Conservation (phyloP, 2,797 vertebrate genomes). For the Astyanax mexicanus region DNA sequence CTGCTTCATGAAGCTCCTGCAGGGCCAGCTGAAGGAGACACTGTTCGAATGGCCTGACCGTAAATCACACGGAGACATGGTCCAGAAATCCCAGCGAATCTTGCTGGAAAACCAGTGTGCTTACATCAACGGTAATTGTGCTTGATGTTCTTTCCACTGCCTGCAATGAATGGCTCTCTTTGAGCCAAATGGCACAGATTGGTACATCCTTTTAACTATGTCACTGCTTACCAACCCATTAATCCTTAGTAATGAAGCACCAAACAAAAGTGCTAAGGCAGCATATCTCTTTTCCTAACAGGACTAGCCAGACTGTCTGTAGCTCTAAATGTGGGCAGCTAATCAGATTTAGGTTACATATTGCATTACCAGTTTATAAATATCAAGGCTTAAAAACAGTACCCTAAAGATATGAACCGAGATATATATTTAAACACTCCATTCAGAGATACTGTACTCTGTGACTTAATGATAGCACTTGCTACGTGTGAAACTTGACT, state of each 20-base stretch:
- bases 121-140: slow-evolving; percentile 92
- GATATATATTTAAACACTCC: background rate
- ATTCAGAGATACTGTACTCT: background rate
- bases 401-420: background rate
- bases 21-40: slow-evolving; percentile 96
- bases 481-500: background rate
- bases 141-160: background rate
- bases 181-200: slow-evolving; percentile 2
- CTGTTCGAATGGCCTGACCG: slow-evolving; percentile 90
- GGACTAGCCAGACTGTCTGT: too few species aligned
- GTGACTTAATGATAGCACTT: background rate
- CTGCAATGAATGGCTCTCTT: background rate
- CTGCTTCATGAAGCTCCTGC: slow-evolving; percentile 97
- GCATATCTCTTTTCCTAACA: background rate
- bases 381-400: background rate
- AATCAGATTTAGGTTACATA: background rate
- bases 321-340: background rate
- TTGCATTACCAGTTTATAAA: background rate
- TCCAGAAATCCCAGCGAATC: slow-evolving; percentile 88
- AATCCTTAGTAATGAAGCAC: background rate
- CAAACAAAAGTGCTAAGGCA: background rate
- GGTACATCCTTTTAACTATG: background rate
- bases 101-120: slow-evolving; percentile 90
- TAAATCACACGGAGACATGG: slow-evolving; percentile 82
- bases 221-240: slow-evolving; percentile 14